Conservation (phyloP, 2,797 vertebrate species). For the Betta splendens region DNA sequence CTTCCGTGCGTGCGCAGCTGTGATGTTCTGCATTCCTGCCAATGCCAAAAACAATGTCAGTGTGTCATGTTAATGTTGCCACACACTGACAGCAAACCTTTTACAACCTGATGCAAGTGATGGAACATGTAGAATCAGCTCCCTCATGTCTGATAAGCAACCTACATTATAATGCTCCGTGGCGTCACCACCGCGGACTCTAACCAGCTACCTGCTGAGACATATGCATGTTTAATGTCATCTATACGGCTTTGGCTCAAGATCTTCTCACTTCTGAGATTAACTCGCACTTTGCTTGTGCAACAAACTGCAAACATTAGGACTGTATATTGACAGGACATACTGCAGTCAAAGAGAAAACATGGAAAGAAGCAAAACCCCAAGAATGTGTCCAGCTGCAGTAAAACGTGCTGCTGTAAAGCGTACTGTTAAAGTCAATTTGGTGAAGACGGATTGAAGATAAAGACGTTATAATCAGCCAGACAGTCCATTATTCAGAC, state of each 20-base stretch:
- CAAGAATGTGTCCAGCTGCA: conserved; percentile 4
- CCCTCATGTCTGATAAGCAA: conserved; percentile 22
- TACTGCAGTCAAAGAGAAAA: conserved; percentile 14
- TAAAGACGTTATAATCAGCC: conserved; percentile 7
- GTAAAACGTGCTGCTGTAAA: conserved; percentile 21
- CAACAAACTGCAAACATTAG: conserved; percentile 30
- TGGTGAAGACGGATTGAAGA: conserved; percentile 15
- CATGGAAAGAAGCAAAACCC: conserved; percentile 1
- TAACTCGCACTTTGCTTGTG: conserved; percentile 6
- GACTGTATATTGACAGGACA: conserved; percentile 26
- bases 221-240: conserved; percentile 24
- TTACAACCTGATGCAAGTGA: conserved; percentile 29
- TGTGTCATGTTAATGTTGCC: conserved; percentile 30
- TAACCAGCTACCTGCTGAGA: conserved; percentile 15
- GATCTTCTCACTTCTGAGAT: conserved; percentile 19
- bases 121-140: conserved; percentile 19
- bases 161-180: conserved; percentile 23
- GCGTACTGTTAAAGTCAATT: conserved; percentile 10
- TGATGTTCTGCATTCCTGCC: conserved; percentile 32
- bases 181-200: conserved; percentile 12
- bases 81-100: conserved; percentile 41
- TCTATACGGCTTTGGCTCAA: conserved; percentile 9
- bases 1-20: conserved; percentile 25
- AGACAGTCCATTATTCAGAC: conserved; percentile 29
- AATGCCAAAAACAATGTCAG: conserved; percentile 27